A percentile compares a stretch with the other conserved stretches of the same genome.
phyloP scores from a whole-genome alignment of 2,797 vertebrate species.

The Orestias chungarensis region DNA sequence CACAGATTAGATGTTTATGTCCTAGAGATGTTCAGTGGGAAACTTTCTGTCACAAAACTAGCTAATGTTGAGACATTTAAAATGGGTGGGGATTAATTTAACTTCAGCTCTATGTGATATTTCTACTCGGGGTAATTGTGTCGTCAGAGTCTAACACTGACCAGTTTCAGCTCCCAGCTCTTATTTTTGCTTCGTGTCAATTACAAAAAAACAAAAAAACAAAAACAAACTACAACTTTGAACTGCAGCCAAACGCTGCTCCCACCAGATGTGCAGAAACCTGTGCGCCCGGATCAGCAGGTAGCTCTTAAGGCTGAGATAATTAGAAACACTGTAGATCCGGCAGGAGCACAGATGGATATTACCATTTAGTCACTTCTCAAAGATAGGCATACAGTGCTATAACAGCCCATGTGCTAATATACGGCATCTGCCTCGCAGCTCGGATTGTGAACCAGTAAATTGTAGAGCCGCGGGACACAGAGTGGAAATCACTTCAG shows the following conservation, averaged over 20 bases:
- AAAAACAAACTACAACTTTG: constrained; percentile 55
- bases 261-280: constrained; percentile 73
- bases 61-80: no score
- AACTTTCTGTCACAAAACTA: no score
- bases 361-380: constrained; percentile 69
- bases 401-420: constrained; percentile 67
- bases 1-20: no score
- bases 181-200: neutral
- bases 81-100: neutral
- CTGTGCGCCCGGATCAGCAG: constrained; percentile 62
- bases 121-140: neutral
- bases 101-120: neutral
- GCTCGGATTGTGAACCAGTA: constrained; percentile 51
- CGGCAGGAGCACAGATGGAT: constrained; percentile 72
- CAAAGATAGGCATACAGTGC: constrained; percentile 55
- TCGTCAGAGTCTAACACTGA: neutral
- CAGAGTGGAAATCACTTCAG: constrained; percentile 18
- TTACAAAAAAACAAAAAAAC: constrained; percentile 48
- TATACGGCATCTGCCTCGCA: constrained; percentile 61
- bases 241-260: constrained; percentile 63
- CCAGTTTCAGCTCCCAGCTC: neutral
- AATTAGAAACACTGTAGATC: constrained; percentile 67
- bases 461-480: constrained; percentile 20
- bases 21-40: no score
- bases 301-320: constrained; percentile 60